phyloP scores from a whole-genome alignment of 2,888 invertebrate genomes.

The Aspidiotus rigidus region DNA sequence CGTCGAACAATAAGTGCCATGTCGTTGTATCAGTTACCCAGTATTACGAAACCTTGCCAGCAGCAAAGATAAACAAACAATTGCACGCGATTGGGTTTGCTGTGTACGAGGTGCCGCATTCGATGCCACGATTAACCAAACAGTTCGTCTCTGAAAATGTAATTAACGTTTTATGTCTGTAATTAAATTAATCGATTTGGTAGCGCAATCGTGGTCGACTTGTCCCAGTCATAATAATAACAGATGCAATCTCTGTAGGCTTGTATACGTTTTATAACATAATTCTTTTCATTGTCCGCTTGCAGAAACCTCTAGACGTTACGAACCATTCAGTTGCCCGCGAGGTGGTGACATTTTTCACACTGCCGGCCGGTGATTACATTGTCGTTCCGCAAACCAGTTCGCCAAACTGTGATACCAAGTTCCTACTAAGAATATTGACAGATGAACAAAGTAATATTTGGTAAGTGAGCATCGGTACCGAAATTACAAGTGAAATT shows the following conservation, averaged over 20 bases:
- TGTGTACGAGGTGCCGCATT: conserved; percentile 59
- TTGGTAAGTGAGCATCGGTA: conserved; percentile 49
- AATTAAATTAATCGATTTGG: background rate
- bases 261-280: background rate
- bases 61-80: conserved; percentile 47
- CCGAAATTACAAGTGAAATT: too few relatives aligned
- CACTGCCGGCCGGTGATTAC: conserved; percentile 63
- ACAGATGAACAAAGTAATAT: conserved; percentile 65
- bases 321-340: conserved; percentile 56
- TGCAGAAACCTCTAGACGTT: conserved; percentile 56
- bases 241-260: background rate
- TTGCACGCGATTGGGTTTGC: conserved; percentile 60
- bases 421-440: conserved; percentile 60
- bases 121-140: conserved; percentile 52
- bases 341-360: conserved; percentile 64
- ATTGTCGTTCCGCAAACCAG: conserved; percentile 64
- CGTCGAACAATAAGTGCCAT: conserved; percentile 57
- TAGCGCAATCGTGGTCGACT: background rate
- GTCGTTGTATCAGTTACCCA: conserved; percentile 64
- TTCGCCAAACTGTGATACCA: conserved; percentile 57
- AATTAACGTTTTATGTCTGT: conserved; percentile 35
- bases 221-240: background rate
- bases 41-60: conserved; percentile 50
- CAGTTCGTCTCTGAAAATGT: conserved; percentile 54
- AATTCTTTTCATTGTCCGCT: conserved; percentile 34